Evolutionary conservation across 2,888 invertebrate genomes (phyloP), one percentile per base, ranked within the genome.

Genomic region (Agelastica alni): DNA sequence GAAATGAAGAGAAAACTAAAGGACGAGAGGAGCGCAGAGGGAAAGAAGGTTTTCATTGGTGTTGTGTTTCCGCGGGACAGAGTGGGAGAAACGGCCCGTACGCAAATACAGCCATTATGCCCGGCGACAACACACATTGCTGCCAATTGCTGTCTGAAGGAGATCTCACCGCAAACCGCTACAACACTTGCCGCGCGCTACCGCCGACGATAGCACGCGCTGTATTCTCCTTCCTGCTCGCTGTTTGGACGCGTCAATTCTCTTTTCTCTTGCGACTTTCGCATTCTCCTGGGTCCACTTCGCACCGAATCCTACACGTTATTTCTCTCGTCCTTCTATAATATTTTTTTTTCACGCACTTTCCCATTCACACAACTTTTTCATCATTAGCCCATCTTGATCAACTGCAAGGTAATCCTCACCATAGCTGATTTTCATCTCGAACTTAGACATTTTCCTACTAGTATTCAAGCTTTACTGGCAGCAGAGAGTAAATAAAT

Each of bases 31-130:
- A 68, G 69, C 70, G 70, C 70, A 67, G 68, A 70, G 71, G 71
- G 72, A 73, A 73, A 75, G 74, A 74, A 71, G 69, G 64, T 70
- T 71, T 71, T 67, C 70, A 70, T 70, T 70, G 70, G 70, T 74
- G 76, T 76, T 76, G 75, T 75, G 73, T 75, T 75, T 75, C 75
- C 73, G 74, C 74, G 66, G 58, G 60, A 56, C 56, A 41, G 56
- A 62, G 69, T 70, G 67, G 65, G 68, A 65, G 61, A 55, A 61
- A 66, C 68, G 67, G 68, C 69, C 72, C 72, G 71, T 75, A 73
- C 72, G 73, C 75, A 75, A 75, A 76, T 75, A 75, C 75, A 66
- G 75, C 76, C 75, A 75, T 76, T 75, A 76, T 73, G 73, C 56
- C 55, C 63, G 68, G 68, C 73, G 71, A 74, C 71, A 73, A 72